Conservation (phyloP, 35 echinoderm and acorn worm genomes). For the Antedon bifida region DNA sequence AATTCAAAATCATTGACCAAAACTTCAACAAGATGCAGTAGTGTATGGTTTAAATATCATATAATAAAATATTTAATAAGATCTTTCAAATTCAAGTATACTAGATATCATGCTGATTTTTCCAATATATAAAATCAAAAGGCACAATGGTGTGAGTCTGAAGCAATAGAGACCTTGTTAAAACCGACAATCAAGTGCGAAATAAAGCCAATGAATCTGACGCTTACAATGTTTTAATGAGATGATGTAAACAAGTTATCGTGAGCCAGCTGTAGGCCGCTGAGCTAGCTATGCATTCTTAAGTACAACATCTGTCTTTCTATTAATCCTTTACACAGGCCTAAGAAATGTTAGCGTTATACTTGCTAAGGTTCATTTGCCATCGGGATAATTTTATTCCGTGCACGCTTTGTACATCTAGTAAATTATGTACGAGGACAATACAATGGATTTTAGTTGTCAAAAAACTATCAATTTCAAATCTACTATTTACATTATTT, state of each 20-base stretch:
- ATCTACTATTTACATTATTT: no score
- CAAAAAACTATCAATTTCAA: no score
- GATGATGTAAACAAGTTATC: background rate
- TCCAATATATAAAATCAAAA: no score
- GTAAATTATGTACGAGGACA: background rate
- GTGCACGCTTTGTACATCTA: background rate
- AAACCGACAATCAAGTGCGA: no score
- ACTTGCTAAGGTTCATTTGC: background rate
- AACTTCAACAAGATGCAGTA: no score
- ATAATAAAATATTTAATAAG: no score
- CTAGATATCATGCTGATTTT: no score
- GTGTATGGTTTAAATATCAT: no score
- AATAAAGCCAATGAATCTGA: background rate
- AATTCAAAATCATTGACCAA: no score
- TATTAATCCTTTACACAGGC: background rate
- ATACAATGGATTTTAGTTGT: background rate
- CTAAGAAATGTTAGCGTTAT: no score
- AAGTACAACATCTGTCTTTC: background rate
- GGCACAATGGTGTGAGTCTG: background rate
- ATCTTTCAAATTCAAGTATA: no score
- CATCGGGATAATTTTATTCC: background rate
- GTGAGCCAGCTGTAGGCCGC: background rate
- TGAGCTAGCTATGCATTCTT: background rate
- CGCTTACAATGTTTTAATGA: background rate
- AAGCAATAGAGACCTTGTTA: background rate